Evolutionary conservation across 1,140 invertebrate species (phyloP), one percentile per base, ranked within the genome.

Genomic region (Macrosteles quadrilineatus): DNA sequence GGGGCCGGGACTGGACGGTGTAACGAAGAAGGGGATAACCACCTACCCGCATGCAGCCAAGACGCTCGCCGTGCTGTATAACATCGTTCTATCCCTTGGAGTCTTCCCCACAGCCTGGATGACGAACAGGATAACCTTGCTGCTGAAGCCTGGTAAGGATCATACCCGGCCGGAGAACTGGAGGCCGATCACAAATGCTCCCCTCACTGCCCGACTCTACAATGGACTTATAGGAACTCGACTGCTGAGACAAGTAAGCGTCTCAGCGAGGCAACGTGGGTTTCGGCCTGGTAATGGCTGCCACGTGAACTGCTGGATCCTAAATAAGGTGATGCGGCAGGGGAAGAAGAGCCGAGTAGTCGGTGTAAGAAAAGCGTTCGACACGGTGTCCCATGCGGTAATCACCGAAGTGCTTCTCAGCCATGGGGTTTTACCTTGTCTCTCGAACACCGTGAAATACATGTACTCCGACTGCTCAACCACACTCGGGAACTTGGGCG

Each of bases 371-470:
- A 68, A 68, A 55, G 66, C 66, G 12, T 82, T 79, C 69, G 79
- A 82, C 45, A 75, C 77, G 6, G 79, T 81, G 68, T 76, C 78
- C 1, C 80, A 81, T 55, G 29, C 70, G 57, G 76, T 76, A 1
- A 74, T 68, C 21, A 19, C 23, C 1, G 45, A 12, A 11, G 40
- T 50, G n/a, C 47, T 50, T 19, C 6, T 3, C 6, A n/a, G 6
- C n/a, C 47, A 50, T 11, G 47, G 47, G n/a, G 14, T 50, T 21
- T 19, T n/a, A 6, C 47, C 47, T 6, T 50, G 47, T 21, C n/a
- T 50, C 4, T n/a, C 4, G n/a, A 3, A 50, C 4, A 19, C 47
- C n/a, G n/a, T 50, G 2, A 21, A 17, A 4, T 17, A 4, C 4
- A 50, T 50, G 47, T 50, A 50, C 32, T 36, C 32, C 32, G 32